Base-by-base conservation (phyloP, 2,888 invertebrate species). In the Netelia inedita region DNA sequence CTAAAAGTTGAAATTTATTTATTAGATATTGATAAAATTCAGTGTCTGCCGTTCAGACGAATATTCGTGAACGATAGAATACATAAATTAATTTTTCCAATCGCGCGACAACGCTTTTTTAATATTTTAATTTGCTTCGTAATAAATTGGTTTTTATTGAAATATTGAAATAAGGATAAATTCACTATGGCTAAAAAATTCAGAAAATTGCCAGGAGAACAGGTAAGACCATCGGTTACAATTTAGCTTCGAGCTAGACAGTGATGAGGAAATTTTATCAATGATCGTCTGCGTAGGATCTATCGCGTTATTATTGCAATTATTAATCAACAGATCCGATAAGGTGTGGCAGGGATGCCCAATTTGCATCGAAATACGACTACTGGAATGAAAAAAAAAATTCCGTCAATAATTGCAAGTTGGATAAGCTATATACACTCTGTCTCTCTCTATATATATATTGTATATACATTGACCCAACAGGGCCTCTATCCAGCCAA, bases 401-500 rank as follows among this genome's bases (percentile, higher is more conserved):
- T 59, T 43, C 41, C 59, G 10, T 57, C 65, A 72, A 72, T 79
- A 79, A 79, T 79, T 79, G 79, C 79, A 72, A 79, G 50, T 23
- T 55, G 61, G 63, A 71, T 55, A 57, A 71, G 71, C 19, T 55
- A 53, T 53, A 53, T n/a, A 3, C 28, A 3, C 28, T 28, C 28
- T 28, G 0, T 28, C 3, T 23, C 23, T 23, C 23, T 23, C 23
- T 28, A 28, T 28, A 28, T 28, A 28, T n/a, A 53, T 53, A n/a
- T 53, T 16, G 53, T 19, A 21, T 57, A 19, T 57, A 19, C 14
- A 57, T 57, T 19, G 9, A 21, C 16, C 16, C 46, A 16, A 0
- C n/a, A 9, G 19, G 19, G 81, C 87, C 87, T 81, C 83, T 85
- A 87, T 87, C 53, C 66, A 63, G 83, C 87, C 87, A 87, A 87